phyloP scores from a whole-genome alignment of 2,797 vertebrate genomes.

The Echiichthys vipera region DNA sequence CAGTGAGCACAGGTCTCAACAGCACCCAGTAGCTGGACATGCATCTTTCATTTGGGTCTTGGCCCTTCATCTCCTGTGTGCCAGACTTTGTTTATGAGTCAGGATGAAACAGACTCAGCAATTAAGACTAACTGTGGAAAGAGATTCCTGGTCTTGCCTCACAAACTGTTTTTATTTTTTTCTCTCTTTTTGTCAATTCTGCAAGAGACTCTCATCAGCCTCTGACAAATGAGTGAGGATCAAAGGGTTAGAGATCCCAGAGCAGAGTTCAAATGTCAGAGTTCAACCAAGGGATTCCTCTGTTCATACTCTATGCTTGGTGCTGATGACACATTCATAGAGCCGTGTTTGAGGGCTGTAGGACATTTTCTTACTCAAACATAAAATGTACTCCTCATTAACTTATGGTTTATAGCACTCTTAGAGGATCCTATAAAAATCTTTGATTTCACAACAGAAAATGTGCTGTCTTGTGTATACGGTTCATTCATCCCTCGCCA shows the following conservation, averaged over 20 bases:
- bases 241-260: conserved; percentile 51
- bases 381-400: conserved; percentile 49
- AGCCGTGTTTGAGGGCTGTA: background rate
- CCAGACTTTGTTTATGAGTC: conserved; percentile 56
- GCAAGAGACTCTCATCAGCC: conserved; percentile 29
- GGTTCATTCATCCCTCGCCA: conserved; percentile 52
- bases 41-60: conserved; percentile 66
- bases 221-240: conserved; percentile 52
- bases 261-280: conserved; percentile 58
- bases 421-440: conserved; percentile 49
- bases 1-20: conserved; percentile 21
- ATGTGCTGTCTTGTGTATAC: conserved; percentile 21
- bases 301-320: conserved; percentile 22
- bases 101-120: conserved; percentile 46
- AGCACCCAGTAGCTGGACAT: conserved; percentile 41
- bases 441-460: conserved; percentile 49
- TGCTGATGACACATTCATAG: background rate
- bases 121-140: conserved; percentile 49
- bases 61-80: conserved; percentile 47
- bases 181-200: conserved; percentile 12
- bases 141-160: conserved; percentile 49
- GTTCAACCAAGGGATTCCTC: conserved; percentile 32
- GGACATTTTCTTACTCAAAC: conserved; percentile 35
- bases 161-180: conserved; percentile 9
- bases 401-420: conserved; percentile 39